phyloP scores from a whole-genome alignment of 2,113 vertebrate genomes.

The Chrysochloris asiatica region DNA sequence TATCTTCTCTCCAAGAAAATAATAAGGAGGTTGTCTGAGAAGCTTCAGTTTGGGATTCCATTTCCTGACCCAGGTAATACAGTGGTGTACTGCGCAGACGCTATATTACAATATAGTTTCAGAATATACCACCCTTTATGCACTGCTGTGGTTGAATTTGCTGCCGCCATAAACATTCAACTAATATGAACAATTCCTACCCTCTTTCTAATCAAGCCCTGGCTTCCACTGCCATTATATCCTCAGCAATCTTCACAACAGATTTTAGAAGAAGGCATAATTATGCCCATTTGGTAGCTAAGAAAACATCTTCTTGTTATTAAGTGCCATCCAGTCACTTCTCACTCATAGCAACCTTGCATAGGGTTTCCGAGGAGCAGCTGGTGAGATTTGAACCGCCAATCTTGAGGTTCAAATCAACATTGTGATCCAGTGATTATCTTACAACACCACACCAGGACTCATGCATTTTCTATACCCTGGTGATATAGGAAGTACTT shows the following conservation, averaged over 20 bases:
- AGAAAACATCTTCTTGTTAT: too few relatives aligned
- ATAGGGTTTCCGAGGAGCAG: too few relatives aligned
- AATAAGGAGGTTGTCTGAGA: background rate
- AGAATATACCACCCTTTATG: background rate
- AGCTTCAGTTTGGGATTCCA: conserved; percentile 1
- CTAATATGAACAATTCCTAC: conserved; percentile 2
- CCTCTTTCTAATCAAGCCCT: background rate
- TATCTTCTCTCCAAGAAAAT: conserved; percentile 26
- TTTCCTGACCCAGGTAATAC: conserved; percentile 61
- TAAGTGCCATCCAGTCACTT: too few relatives aligned
- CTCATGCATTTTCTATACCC: too few relatives aligned
- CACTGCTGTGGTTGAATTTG: conserved; percentile 18
- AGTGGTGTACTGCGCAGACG: background rate
- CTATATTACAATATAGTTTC: background rate
- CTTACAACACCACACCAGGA: too few relatives aligned
- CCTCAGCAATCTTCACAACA: background rate
- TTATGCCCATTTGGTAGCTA: background rate
- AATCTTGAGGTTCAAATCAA: too few relatives aligned
- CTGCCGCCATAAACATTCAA: background rate
- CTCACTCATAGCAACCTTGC: too few relatives aligned
- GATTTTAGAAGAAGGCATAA: background rate
- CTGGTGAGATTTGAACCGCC: too few relatives aligned
- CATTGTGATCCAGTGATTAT: too few relatives aligned
- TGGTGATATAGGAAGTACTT: too few relatives aligned
- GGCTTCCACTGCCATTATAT: background rate